Base-by-base conservation (phyloP, 1,140 invertebrate genomes). In the Telenomus remus region DNA sequence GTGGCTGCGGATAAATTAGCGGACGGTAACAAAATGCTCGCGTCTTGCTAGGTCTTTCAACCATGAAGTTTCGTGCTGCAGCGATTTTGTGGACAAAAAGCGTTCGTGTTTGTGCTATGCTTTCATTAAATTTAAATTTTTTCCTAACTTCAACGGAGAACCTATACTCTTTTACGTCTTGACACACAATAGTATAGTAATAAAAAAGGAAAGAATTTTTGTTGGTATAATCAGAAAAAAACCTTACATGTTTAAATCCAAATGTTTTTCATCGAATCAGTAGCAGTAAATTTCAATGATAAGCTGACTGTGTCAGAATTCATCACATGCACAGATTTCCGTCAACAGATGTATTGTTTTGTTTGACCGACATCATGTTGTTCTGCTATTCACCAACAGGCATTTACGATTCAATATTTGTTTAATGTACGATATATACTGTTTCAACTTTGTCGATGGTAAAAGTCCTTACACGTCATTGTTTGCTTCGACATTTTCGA, bases 241-340 rank as follows among this genome's bases (percentile, higher is more conserved):
- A 50, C 63, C n/a, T 66, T 72, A 55, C 75, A 51, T 70, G 61
- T 77, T 79, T 81, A 82, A 83, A 85, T 82, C 81, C 82, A 85
- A 85, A 84, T 82, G 84, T 84, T 84, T 84, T 2, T 9, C 83
- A 81, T 79, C 66, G 76, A 63, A 63, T 3, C 19, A 6, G 6
- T 6, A 27, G 19, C 19, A 27, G 19, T 75, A 57, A 64, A 68
- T 64, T 55, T 55, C 14, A 9, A 57, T 75, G 82, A 84, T 84
- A 81, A 80, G 82, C 72, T 82, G 78, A 85, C 84, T 85, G 80
- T 85, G 72, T 76, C 19, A 27, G 6, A 27, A 27, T 27, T 6
- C 19, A 27, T 1, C 19, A 27, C 19, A 6, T 56, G 57, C 53
- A 39, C 51, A 49, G 51, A 75, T 63, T 68, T 57, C 57, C 57